phyloP scores from a whole-genome alignment of 1,140 invertebrate genomes.

The Thaumetopoea pityocampa region DNA sequence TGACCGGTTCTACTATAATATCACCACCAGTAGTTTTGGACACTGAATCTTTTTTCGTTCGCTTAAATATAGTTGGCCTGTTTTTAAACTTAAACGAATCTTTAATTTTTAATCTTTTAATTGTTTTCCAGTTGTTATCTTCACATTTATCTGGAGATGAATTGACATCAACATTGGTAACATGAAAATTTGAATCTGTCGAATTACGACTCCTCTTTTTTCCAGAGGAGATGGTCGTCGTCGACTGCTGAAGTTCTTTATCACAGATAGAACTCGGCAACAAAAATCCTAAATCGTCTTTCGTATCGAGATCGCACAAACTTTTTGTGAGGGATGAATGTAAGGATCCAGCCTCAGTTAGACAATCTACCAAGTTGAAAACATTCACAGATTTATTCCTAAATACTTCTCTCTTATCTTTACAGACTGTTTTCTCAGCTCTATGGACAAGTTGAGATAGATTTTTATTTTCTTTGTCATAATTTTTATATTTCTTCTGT shows the following conservation, averaged over 20 bases:
- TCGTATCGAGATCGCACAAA: conserved; percentile 61
- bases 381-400: conserved; percentile 70
- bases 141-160: conserved; percentile 63
- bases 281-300: conserved; percentile 54
- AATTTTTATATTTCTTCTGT: conserved; percentile 37
- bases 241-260: conserved; percentile 62
- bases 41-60: conserved; percentile 62
- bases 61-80: conserved; percentile 67
- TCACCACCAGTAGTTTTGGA: conserved; percentile 55
- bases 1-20: conserved; percentile 57
- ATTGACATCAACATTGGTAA: conserved; percentile 52
- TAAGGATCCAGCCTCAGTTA: conserved; percentile 59
- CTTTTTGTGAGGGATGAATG: conserved; percentile 68
- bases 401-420: conserved; percentile 69
- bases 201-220: conserved; percentile 73
- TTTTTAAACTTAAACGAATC: conserved; percentile 75
- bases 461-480: conserved; percentile 60
- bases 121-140: conserved; percentile 71
- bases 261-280: conserved; percentile 44
- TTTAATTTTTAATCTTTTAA: conserved; percentile 73
- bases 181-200: conserved; percentile 69
- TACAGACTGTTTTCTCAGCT: conserved; percentile 34
- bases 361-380: conserved; percentile 66
- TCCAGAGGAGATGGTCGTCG: conserved; percentile 61
- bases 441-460: conserved; percentile 36